These are phyloP conservation scores for Melanostoma scalare DNA, from an alignment of 2,888 invertebrate genomes.

Conservation along the genomic window DNA sequence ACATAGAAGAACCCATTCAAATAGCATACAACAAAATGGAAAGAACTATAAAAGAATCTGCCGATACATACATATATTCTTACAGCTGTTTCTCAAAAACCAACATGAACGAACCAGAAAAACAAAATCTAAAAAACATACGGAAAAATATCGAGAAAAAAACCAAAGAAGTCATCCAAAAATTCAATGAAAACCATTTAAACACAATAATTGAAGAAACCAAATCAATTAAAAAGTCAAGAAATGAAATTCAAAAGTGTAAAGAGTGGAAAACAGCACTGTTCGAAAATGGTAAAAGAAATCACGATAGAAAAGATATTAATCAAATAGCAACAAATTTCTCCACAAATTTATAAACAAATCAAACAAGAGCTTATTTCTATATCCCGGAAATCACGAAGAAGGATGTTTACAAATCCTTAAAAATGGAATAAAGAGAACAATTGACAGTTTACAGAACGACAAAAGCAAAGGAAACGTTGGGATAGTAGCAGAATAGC, in stretches of 20 bases:
- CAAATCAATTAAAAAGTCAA: slow-evolving; percentile 1
- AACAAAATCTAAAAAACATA: background rate
- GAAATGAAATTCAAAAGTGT: background rate
- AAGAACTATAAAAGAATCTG: background rate
- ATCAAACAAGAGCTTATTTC: background rate
- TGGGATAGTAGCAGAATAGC: background rate
- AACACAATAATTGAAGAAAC: slow-evolving; percentile 2
- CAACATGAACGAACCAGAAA: background rate
- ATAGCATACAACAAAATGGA: background rate
- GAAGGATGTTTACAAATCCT: background rate
- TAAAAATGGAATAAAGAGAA: too few species aligned
- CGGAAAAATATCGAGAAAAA: background rate
- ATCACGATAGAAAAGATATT: background rate
- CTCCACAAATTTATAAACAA: background rate
- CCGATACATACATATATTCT: background rate
- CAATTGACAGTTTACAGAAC: background rate
- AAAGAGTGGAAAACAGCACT: slow-evolving; percentile 6
- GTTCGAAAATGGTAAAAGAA: background rate
- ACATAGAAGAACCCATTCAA: background rate
- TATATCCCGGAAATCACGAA: background rate
- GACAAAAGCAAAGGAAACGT: background rate
- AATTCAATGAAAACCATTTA: slow-evolving; percentile 2
- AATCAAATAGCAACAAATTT: slow-evolving; percentile 8
- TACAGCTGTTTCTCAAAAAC: background rate
- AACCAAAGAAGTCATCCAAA: background rate